Evolutionary conservation across 2,113 vertebrate species (phyloP), one percentile per base, ranked within the genome.

Genomic region (Amazona vittata): DNA sequence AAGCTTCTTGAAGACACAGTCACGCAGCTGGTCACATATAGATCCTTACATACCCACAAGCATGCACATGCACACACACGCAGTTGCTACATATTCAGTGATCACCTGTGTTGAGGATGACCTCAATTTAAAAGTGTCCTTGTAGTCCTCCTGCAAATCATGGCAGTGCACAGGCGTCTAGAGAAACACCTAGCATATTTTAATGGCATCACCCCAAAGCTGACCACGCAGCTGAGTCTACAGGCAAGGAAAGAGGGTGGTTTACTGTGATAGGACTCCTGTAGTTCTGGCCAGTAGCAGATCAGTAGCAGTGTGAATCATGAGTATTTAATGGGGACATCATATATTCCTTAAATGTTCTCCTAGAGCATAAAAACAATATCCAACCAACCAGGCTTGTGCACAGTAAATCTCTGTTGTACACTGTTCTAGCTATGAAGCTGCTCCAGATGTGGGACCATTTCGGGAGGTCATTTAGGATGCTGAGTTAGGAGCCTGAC

Each of bases 1-100:
- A 46, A 74, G 37, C 37, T 77, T 59, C 43, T 11, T 10, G 22
- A 44, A 24, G 19, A 12, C 11, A 10, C 15, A 29, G 44, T 9
- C 26, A 41, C 21, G 6, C 22, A 47, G n/a, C 21, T 71, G 22
- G 22, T 47, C 70, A 33, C 26, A 19, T 41, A 21, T n/a, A 41
- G 29, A 65, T 53, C 49, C 50, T 39, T 25, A 65, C 17, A 41
- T 33, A 52, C 17, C 12, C 16, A 22, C 3, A 14, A 18, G 22
- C 24, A 46, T 6, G 20, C 3, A 17, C 13, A 15, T 4, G 18
- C 8, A 19, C 10, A 3, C 7, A 6, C 15, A 22, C 6, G 21
- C 18, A 25, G 14, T 39, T 77, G 22, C 22, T 55, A 16, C 12
- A 7, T 35, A 29, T 31, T 65, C 44, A 43, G 10, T 13, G 46